These are phyloP conservation scores for Scomber scombrus DNA, from an alignment of 2,113 vertebrate species.

Conservation along the genomic window DNA sequence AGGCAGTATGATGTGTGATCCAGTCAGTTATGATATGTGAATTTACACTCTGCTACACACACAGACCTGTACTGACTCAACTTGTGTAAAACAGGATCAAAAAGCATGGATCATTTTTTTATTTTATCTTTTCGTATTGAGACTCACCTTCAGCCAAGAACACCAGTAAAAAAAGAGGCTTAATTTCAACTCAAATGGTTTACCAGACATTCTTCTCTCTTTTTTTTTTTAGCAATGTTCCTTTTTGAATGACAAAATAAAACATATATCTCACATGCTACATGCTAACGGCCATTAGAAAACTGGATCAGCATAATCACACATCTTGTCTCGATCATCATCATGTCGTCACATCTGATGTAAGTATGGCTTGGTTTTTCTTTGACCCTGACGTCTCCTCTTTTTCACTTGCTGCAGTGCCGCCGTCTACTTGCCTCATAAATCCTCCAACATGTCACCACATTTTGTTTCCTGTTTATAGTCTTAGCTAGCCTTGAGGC, in stretches of 20 bases:
- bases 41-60: not conserved
- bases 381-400: conserved; percentile 22
- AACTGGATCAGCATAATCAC: not conserved
- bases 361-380: conserved; percentile 25
- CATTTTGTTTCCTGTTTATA: conserved; percentile 55
- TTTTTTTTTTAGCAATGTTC: too few relatives aligned
- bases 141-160: not conserved
- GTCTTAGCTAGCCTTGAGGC: conserved; percentile 42
- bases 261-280: not conserved
- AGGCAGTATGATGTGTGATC: too few relatives aligned
- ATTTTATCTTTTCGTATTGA: not conserved
- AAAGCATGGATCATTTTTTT: not conserved
- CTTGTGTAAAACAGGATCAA: not conserved
- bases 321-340: not conserved
- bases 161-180: too few relatives aligned
- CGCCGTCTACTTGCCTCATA: conserved; percentile 31
- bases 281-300: not conserved
- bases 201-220: too few relatives aligned
- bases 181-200: too few relatives aligned
- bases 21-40: not conserved
- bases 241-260: conserved; percentile 3
- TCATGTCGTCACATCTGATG: not conserved
- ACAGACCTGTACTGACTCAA: not conserved
- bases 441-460: conserved; percentile 54
- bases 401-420: conserved; percentile 33